Conservation (phyloP, 1,140 invertebrate genomes). For the Habropoda laboriosa region DNA sequence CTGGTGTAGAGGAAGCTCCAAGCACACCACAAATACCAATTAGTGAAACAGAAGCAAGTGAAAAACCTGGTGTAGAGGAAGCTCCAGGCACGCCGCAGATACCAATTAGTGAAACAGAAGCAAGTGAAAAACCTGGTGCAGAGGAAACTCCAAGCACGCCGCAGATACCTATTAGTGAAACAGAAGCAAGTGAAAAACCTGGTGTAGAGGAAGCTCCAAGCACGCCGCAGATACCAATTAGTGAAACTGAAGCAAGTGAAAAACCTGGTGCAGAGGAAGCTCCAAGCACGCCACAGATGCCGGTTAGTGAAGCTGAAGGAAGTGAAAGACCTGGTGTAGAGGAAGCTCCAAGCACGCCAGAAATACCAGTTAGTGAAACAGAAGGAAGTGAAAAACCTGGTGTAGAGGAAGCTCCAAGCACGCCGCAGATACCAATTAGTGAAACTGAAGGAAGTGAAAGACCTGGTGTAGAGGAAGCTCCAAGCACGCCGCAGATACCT, state of each 20-base stretch:
- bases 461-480: constrained; percentile 10
- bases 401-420: constrained; percentile 7
- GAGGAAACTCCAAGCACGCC: constrained; percentile 23
- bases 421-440: background rate
- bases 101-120: constrained; percentile 20
- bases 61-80: constrained; percentile 30
- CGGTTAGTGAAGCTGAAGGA: constrained; percentile 19
- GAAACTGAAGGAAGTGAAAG: no score
- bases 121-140: constrained; percentile 25
- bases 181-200: constrained; percentile 33
- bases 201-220: constrained; percentile 12
- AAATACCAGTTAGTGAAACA: background rate
- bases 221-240: no score
- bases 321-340: constrained; percentile 33
- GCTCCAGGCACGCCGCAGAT: no score
- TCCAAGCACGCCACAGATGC: no score
- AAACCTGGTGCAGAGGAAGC: no score
- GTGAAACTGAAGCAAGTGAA: no score
- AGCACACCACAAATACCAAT: constrained; percentile 1
- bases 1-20: background rate
- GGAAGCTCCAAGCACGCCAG: constrained; percentile 1
- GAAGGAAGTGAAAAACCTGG: no score
- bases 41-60: constrained; percentile 22
- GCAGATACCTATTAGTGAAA: no score
- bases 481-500: background rate